Evolutionary conservation across 2,888 invertebrate species (phyloP).

Genomic region (Dinocampus coccinellae): DNA sequence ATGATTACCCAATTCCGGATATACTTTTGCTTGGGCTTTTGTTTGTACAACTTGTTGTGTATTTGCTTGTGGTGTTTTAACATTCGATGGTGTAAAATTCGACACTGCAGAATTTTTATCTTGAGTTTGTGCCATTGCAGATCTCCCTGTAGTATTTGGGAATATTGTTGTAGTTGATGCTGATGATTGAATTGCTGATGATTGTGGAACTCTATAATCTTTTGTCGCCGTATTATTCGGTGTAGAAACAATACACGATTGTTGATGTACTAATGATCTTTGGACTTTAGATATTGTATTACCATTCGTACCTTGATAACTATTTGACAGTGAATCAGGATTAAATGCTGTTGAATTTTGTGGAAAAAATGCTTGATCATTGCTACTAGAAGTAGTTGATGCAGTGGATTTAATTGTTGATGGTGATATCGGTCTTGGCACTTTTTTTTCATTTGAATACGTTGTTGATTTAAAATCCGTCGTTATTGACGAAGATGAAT

Average conservation of each 20-base stretch:
- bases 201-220: constrained; percentile 76
- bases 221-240: constrained; percentile 75
- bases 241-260: constrained; percentile 82
- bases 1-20: constrained; percentile 75
- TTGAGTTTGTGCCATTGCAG: constrained; percentile 51
- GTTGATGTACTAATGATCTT: constrained; percentile 74
- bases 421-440: constrained; percentile 71
- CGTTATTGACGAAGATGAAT: constrained; percentile 53
- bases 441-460: constrained; percentile 70
- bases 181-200: constrained; percentile 68
- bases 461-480: constrained; percentile 57
- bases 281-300: constrained; percentile 59
- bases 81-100: constrained; percentile 73
- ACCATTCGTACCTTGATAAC: constrained; percentile 72
- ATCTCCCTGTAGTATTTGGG: constrained; percentile 57
- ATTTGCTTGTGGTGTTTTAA: constrained; percentile 45
- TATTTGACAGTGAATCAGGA: constrained; percentile 68
- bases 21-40: constrained; percentile 84
- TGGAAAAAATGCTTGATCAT: constrained; percentile 75
- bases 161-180: constrained; percentile 67
- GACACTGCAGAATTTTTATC: constrained; percentile 70
- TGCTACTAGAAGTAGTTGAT: constrained; percentile 72
- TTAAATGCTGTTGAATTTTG: constrained; percentile 76
- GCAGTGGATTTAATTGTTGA: constrained; percentile 69
- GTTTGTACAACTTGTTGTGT: constrained; percentile 73